Percentiles rank a stretch among this genome's conserved stretches.
phyloP scores from a whole-genome alignment of 2,113 vertebrate genomes.

The Etheostoma cragini region DNA sequence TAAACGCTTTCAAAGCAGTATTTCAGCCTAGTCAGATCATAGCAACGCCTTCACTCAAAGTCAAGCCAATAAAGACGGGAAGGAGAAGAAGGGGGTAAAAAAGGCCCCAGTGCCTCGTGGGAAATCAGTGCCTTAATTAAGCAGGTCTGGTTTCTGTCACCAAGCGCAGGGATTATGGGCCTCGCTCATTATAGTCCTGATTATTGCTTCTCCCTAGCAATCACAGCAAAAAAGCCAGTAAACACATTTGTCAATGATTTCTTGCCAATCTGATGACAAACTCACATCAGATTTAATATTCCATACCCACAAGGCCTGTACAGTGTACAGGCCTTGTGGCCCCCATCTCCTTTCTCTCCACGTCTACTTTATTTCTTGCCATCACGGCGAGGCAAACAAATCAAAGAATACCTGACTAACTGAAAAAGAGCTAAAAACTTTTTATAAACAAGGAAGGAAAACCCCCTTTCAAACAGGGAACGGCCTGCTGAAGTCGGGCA shows the following conservation, averaged over 20 bases:
- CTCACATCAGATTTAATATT: slow-evolving; percentile 55
- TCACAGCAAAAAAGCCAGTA: slow-evolving; percentile 69
- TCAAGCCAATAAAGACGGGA: slow-evolving; percentile 54
- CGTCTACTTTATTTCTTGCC: slow-evolving; percentile 8
- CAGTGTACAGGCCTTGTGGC: not conserved
- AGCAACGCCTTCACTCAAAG: slow-evolving; percentile 31
- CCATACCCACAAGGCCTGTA: not conserved
- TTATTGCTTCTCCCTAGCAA: slow-evolving; percentile 77
- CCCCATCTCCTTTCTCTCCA: not conserved
- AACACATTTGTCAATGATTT: slow-evolving; percentile 76
- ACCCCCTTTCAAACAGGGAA: not conserved
- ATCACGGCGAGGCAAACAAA: slow-evolving; percentile 28
- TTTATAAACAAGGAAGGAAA: slow-evolving; percentile 16
- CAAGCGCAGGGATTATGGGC: slow-evolving; percentile 69
- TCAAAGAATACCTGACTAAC: slow-evolving; percentile 9
- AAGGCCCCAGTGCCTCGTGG: slow-evolving; percentile 69
- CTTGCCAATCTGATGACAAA: slow-evolving; percentile 62
- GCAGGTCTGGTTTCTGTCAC: slow-evolving; percentile 76
- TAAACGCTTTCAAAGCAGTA: not conserved
- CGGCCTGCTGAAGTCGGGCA: slow-evolving; percentile 9
- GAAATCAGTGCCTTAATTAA: slow-evolving; percentile 83
- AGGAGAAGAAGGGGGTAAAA: slow-evolving; percentile 26
- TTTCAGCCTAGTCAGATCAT: slow-evolving; percentile 35
- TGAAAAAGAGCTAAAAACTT: slow-evolving; percentile 23
- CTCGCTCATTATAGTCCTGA: slow-evolving; percentile 74